Percentiles rank a stretch among this genome's conserved stretches.
Conservation (phyloP, 1,140 invertebrate species). For the Adelges cooleyi region DNA sequence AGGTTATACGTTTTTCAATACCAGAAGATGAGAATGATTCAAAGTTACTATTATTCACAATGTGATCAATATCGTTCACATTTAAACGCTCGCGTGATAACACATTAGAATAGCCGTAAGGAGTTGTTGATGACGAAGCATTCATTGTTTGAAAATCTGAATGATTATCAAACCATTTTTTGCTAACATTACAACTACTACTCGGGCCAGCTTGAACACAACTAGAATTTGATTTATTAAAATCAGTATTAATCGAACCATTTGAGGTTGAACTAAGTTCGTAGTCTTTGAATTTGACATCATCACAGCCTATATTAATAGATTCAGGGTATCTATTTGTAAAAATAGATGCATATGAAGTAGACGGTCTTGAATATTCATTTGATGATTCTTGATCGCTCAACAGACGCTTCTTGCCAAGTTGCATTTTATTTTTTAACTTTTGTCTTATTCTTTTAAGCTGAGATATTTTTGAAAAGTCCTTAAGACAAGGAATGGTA, state of each 20-base stretch:
- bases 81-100: conserved; percentile 4
- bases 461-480: background rate
- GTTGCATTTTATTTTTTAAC: background rate
- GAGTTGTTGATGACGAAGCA: background rate
- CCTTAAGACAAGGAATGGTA: conserved; percentile 1
- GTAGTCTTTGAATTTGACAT: too few species aligned
- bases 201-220: too few species aligned
- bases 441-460: conserved; percentile 18
- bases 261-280: too few species aligned
- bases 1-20: background rate
- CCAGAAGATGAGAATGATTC: background rate
- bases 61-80: background rate
- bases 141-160: background rate
- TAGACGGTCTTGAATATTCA: too few species aligned
- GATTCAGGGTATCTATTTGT: too few species aligned
- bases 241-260: too few species aligned
- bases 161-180: background rate
- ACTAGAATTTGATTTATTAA: too few species aligned
- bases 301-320: too few species aligned
- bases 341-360: too few species aligned
- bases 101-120: background rate
- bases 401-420: too few species aligned
- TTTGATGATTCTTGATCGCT: too few species aligned
- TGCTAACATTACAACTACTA: background rate
- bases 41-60: conserved; percentile 11